These are phyloP conservation scores for Arctia plantaginis DNA, from an alignment of 2,888 invertebrate species.

Conservation along the genomic window DNA sequence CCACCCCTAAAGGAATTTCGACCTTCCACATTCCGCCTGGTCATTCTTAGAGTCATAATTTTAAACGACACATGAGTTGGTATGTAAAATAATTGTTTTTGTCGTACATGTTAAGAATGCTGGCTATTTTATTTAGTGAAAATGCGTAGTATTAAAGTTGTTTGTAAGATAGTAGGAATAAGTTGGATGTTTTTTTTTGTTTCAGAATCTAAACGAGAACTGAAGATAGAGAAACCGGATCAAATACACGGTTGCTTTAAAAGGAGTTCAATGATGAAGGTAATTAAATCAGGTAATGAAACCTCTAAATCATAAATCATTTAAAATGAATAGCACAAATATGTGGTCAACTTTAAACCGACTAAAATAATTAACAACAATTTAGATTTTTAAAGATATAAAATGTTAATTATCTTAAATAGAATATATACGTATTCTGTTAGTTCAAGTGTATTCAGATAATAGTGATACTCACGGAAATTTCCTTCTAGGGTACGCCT, in stretches of 20 bases:
- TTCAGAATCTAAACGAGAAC: background rate
- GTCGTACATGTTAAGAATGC: slow-evolving; percentile 31
- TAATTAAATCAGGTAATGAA: background rate
- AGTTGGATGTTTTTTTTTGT: background rate
- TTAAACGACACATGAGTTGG: slow-evolving; percentile 61
- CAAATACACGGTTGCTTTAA: background rate
- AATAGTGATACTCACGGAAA: no score
- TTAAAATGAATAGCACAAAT: no score
- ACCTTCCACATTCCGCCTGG: slow-evolving; percentile 80
- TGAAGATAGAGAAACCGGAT: background rate
- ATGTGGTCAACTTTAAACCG: no score
- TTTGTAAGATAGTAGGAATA: background rate
- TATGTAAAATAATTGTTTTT: slow-evolving; percentile 74
- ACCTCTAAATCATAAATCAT: no score
- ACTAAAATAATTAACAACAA: no score
- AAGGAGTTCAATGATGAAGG: background rate
- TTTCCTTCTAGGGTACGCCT: no score
- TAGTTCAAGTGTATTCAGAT: no score
- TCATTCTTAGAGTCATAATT: slow-evolving; percentile 83
- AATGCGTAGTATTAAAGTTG: background rate
- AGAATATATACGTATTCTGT: no score
- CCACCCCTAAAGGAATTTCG: slow-evolving; percentile 67
- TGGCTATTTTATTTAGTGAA: slow-evolving; percentile 29
- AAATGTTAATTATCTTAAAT: no score
- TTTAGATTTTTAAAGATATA: no score